Evolutionary conservation across 2,888 invertebrate species (phyloP).

Genomic region (Drosophila hamatofila): DNA sequence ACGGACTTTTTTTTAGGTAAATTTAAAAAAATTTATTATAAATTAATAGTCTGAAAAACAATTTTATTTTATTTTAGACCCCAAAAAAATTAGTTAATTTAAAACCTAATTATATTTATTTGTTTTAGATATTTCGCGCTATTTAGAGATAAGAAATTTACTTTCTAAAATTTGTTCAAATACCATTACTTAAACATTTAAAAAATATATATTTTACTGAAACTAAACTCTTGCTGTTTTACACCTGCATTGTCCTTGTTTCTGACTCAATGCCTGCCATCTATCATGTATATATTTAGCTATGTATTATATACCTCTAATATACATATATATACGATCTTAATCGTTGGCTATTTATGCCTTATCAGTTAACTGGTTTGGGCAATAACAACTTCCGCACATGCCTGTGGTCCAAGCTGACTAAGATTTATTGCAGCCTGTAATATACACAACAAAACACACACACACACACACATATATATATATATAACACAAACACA

Average conservation of each 20-base stretch:
- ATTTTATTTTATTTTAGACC: too few species aligned
- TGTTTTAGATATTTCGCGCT: background rate
- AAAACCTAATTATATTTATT: background rate
- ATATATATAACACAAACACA: background rate
- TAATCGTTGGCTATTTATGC: conserved; percentile 22
- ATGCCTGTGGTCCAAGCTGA: conserved; percentile 32
- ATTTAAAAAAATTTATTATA: too few species aligned
- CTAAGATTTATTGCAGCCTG: conserved; percentile 50
- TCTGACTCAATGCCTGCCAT: background rate
- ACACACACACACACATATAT: conserved; percentile 2
- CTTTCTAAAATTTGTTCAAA: background rate
- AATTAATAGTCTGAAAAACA: too few species aligned
- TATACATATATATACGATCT: conserved; percentile 13
- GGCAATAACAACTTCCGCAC: conserved; percentile 48
- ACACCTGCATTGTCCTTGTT: background rate
- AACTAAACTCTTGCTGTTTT: too few species aligned
- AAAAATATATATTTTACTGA: background rate
- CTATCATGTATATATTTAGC: background rate
- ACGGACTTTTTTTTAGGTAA: too few species aligned
- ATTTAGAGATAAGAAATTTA: background rate
- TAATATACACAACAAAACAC: conserved; percentile 2
- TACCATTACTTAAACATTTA: background rate
- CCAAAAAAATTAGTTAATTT: background rate
- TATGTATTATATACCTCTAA: background rate
- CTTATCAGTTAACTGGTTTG: conserved; percentile 54